These are phyloP conservation scores for Eulemur rufifrons DNA, from an alignment of 2,113 vertebrate genomes.

Conservation along the genomic window DNA sequence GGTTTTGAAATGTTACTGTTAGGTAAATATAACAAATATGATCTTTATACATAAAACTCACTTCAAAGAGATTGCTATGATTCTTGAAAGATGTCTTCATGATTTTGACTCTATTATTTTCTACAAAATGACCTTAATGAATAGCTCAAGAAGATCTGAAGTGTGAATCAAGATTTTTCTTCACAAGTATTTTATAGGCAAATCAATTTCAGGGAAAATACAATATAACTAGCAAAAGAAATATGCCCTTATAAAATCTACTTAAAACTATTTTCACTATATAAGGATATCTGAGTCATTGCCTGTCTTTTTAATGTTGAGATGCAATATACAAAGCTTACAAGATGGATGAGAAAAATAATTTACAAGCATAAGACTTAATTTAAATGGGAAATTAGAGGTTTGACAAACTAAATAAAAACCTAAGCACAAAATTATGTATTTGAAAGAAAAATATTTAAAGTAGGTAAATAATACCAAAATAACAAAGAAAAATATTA, in stretches of 20 bases:
- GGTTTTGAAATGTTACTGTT: constrained; percentile 37
- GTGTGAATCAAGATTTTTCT: not conserved
- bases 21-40: not conserved
- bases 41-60: constrained; percentile 2
- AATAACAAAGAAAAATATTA: constrained; percentile 13
- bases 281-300: not conserved
- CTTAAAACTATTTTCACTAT: not conserved
- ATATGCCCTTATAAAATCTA: not conserved
- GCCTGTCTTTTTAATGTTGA: not conserved
- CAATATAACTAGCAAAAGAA: not conserved
- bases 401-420: constrained; percentile 6
- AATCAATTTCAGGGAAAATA: not conserved
- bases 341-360: constrained; percentile 13
- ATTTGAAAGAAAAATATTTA: constrained; percentile 48
- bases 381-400: constrained; percentile 26
- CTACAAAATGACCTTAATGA: not conserved
- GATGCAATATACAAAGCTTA: not conserved
- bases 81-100: not conserved
- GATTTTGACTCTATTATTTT: not conserved
- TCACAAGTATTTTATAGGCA: constrained; percentile 17
- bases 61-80: not conserved
- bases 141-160: constrained; percentile 17
- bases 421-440: not conserved
- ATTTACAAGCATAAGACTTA: constrained; percentile 9
- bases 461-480: not conserved